Evolutionary conservation across 2,113 vertebrate genomes (phyloP).

Genomic region (Cyanoderma ruficeps): DNA sequence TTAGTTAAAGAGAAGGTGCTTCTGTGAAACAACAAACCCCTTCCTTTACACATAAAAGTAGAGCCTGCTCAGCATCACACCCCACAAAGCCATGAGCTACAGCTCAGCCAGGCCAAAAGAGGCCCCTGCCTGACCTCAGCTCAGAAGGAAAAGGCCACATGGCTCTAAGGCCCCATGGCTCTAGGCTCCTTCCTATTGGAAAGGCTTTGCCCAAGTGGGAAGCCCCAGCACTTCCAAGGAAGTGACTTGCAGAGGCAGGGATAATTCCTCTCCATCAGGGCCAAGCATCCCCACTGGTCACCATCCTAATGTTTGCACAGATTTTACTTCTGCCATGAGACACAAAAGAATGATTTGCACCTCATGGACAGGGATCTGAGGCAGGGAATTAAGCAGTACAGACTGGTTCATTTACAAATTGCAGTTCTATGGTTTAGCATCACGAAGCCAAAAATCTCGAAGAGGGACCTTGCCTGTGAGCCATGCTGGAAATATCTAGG

Average conservation of each 20-base stretch:
- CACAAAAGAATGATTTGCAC: background rate
- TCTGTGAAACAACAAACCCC: background rate
- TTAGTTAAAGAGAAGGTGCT: background rate
- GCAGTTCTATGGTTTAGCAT: background rate
- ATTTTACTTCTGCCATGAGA: background rate
- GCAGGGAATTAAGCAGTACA: background rate
- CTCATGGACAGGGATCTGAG: background rate
- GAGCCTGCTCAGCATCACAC: background rate
- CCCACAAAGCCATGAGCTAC: background rate
- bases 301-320: background rate
- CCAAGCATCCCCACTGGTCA: background rate
- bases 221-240: background rate
- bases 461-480: background rate
- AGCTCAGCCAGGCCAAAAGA: background rate
- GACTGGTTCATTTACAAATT: background rate
- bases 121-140: background rate
- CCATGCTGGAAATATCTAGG: background rate
- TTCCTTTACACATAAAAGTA: background rate
- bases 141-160: fast-evolving
- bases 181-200: background rate
- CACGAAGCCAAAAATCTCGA: background rate
- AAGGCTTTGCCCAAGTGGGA: background rate
- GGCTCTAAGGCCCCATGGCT: background rate
- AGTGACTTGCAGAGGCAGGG: background rate
- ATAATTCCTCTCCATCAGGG: background rate